Percentiles rank a stretch among this genome's conserved stretches.
Conservation (phyloP, 2,113 vertebrate genomes). For the Lepidothrix coronata region DNA sequence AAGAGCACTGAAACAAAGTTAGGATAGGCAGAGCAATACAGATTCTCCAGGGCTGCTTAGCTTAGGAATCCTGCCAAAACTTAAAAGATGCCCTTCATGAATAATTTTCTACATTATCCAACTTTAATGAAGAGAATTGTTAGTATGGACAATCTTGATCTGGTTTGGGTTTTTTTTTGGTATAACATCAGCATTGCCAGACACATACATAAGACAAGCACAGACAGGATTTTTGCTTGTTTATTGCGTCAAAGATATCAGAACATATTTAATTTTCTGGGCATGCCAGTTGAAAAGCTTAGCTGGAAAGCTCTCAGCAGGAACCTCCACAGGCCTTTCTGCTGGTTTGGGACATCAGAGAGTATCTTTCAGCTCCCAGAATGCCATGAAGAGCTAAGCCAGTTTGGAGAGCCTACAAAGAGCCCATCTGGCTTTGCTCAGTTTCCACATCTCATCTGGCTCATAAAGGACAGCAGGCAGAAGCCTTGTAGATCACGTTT, state of each 20-base stretch:
- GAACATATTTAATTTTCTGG: neutral
- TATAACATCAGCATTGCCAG: neutral
- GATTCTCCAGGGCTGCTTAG: neutral
- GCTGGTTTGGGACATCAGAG: neutral
- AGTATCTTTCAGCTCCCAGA: neutral
- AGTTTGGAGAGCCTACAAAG: neutral
- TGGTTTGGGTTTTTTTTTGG: fast-evolving
- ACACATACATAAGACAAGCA: neutral
- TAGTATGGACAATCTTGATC: neutral
- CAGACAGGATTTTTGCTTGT: neutral
- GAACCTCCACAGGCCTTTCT: neutral
- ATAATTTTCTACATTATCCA: neutral
- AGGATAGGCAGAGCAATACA: neutral
- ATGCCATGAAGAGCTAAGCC: neutral
- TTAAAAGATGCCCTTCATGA: neutral
- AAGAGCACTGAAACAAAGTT: neutral
- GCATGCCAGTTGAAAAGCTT: neutral
- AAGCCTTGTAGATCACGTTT: fast-evolving
- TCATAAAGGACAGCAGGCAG: neutral
- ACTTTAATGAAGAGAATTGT: neutral
- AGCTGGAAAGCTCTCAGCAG: neutral
- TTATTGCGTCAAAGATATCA: neutral
- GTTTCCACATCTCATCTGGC: neutral
- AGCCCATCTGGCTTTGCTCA: neutral
- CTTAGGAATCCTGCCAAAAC: neutral